phyloP scores from a whole-genome alignment of 2,113 vertebrate genomes.

The Syngnathoides biaculeatus region DNA sequence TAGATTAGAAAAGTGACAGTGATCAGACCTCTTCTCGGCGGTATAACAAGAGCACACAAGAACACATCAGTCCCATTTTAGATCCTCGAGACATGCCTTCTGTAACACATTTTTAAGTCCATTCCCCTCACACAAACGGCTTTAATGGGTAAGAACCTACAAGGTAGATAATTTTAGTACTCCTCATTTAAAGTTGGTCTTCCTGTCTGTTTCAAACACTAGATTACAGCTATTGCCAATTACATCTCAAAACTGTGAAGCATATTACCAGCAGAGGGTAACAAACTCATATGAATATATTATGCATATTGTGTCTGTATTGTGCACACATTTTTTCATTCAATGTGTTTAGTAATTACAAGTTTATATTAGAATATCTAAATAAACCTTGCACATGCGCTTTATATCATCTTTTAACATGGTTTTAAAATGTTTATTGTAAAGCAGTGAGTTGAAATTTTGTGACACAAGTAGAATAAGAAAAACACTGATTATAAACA shows the following conservation, averaged over 20 bases:
- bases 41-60: background rate
- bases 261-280: background rate
- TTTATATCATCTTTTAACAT: background rate
- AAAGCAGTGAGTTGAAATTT: background rate
- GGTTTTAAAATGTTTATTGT: background rate
- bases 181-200: no score
- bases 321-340: background rate
- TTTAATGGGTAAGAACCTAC: background rate
- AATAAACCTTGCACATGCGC: background rate
- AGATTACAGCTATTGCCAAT: background rate
- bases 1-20: conserved; percentile 8
- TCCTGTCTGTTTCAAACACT: background rate
- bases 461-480: background rate
- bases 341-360: background rate
- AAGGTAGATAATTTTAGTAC: no score
- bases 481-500: background rate
- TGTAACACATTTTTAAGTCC: background rate
- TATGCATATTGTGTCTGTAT: no score
- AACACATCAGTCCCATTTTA: background rate
- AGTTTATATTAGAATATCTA: background rate
- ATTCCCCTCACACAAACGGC: background rate
- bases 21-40: background rate
- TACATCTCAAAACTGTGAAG: background rate
- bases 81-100: background rate
- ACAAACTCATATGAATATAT: background rate